A percentile compares a stretch with the other conserved stretches of the same genome.
phyloP scores from a whole-genome alignment of 2,888 invertebrate genomes.

The Empis livida region DNA sequence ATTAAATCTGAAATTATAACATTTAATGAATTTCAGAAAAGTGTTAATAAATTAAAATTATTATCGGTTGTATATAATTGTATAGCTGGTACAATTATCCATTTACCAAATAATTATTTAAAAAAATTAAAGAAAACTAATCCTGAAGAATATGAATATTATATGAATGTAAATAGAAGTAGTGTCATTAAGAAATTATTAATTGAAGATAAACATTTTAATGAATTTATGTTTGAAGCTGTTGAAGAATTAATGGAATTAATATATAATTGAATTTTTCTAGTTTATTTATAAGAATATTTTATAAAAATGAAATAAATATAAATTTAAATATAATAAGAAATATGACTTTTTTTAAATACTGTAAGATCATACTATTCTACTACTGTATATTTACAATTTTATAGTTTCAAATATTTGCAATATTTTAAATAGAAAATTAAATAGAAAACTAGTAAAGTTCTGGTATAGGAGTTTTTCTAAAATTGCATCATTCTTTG shows the following conservation, averaged over 20 bases:
- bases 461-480: too few relatives aligned
- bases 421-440: too few relatives aligned
- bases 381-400: too few relatives aligned
- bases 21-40: constrained; percentile 30
- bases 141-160: constrained; percentile 21
- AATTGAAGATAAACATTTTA: constrained; percentile 1
- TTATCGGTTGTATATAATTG: constrained; percentile 23
- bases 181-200: constrained; percentile 5
- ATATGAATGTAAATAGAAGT: constrained; percentile 15
- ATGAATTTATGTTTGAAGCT: constrained; percentile 3
- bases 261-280: too few relatives aligned
- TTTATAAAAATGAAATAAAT: too few relatives aligned
- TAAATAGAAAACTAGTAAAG: too few relatives aligned
- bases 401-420: too few relatives aligned
- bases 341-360: too few relatives aligned
- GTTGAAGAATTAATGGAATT: constrained; percentile 5
- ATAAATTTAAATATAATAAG: too few relatives aligned
- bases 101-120: constrained; percentile 22
- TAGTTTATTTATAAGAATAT: too few relatives aligned
- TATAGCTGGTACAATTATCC: constrained; percentile 11
- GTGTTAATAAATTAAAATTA: constrained; percentile 25
- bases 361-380: too few relatives aligned
- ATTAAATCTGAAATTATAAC: constrained; percentile 29
- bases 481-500: too few relatives aligned
- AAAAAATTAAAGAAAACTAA: constrained; percentile 17